Conservation (phyloP, 1,140 invertebrate genomes). For the Cotesia vestalis region DNA sequence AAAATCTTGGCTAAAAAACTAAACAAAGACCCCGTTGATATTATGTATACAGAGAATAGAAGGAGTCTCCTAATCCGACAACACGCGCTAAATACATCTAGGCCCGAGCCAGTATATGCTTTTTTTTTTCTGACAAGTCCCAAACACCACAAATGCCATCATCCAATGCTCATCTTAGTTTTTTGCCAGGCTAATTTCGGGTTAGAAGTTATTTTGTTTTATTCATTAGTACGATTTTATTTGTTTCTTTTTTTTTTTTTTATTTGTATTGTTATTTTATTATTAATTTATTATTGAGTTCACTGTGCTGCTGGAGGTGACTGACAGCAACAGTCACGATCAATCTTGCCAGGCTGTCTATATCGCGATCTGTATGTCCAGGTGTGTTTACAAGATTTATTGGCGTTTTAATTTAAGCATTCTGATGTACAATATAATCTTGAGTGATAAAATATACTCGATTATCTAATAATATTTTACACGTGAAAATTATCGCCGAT, state of each 20-base stretch:
- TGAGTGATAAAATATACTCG: neutral
- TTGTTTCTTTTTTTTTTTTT: neutral
- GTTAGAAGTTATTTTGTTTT: slow-evolving; percentile 13
- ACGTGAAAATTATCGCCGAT: neutral
- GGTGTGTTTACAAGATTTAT: slow-evolving; percentile 37
- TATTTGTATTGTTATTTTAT: neutral
- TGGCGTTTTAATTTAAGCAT: slow-evolving; percentile 14
- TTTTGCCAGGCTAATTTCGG: slow-evolving; percentile 10
- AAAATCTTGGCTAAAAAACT: slow-evolving; percentile 34
- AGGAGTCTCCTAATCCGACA: slow-evolving; percentile 32
- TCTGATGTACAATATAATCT: slow-evolving; percentile 14
- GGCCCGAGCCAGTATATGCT: slow-evolving; percentile 6
- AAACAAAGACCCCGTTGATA: slow-evolving; percentile 32
- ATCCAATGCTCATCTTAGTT: too few species aligned
- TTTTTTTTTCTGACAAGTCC: slow-evolving; percentile 33
- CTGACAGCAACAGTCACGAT: too few species aligned
- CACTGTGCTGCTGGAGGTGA: too few species aligned
- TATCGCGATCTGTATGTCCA: slow-evolving; percentile 30
- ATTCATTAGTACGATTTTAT: slow-evolving; percentile 24
- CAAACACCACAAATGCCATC: too few species aligned
- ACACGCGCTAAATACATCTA: slow-evolving; percentile 33
- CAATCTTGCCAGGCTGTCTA: neutral
- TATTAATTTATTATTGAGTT: too few species aligned
- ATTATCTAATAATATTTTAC: neutral
- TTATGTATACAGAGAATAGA: slow-evolving; percentile 15